A percentile compares a stretch with the other conserved stretches of the same genome.
These are phyloP conservation scores for Phaethon lepturus DNA, from an alignment of 2,113 vertebrate species.

Conservation along the genomic window DNA sequence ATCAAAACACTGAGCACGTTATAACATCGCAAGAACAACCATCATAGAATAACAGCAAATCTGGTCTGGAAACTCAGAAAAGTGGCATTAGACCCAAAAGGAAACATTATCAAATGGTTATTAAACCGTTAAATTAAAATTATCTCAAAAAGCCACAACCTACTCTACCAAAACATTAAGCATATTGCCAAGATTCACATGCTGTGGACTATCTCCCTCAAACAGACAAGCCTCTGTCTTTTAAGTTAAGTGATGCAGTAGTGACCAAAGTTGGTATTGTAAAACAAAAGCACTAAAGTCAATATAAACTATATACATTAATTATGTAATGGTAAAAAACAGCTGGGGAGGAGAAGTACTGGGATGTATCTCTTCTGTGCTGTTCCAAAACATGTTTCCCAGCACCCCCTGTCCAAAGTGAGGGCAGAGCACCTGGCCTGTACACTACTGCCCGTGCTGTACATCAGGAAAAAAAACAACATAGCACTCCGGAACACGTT, in stretches of 20 bases:
- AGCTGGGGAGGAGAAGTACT: neutral
- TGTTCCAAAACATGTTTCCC: neutral
- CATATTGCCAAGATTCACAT: neutral
- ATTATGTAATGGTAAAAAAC: neutral
- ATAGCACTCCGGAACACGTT: fast-evolving
- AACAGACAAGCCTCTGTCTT: neutral
- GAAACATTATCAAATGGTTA: neutral
- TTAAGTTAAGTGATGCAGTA: neutral
- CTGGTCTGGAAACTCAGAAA: neutral
- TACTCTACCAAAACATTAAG: neutral
- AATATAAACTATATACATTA: neutral
- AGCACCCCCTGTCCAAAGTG: fast-evolving
- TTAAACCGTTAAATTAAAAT: neutral
- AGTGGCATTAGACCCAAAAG: neutral
- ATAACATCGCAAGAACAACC: neutral
- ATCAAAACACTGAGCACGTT: neutral
- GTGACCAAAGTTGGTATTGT: neutral
- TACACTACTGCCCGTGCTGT: neutral
- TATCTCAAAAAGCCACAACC: neutral
- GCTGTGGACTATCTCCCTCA: neutral
- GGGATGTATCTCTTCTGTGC: neutral
- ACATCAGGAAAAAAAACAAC: neutral
- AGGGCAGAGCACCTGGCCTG: neutral
- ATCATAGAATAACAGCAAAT: neutral
- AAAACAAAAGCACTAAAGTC: neutral